A percentile compares a stretch with the other conserved stretches of the same genome.
Conservation (phyloP, 2,113 vertebrate genomes). For the Zingel zingel region DNA sequence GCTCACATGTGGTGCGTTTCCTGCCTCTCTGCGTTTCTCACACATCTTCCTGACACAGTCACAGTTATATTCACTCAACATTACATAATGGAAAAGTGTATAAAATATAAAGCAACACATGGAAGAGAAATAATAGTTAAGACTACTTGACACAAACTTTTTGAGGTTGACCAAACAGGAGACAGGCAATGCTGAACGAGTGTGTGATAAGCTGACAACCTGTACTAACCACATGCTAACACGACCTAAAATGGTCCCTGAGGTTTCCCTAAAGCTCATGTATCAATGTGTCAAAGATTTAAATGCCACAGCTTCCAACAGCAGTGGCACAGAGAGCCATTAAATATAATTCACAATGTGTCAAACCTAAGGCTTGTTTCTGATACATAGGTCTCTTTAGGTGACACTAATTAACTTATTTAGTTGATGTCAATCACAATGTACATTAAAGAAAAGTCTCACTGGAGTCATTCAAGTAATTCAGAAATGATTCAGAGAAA, state of each 20-base stretch:
- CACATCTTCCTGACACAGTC: conserved; percentile 30
- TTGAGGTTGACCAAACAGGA: conserved; percentile 5
- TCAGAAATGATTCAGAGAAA: not conserved
- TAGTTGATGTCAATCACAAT: not conserved
- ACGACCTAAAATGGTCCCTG: conserved; percentile 50
- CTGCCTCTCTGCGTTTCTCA: conserved; percentile 58
- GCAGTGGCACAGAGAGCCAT: conserved; percentile 7
- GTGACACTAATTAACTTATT: not conserved
- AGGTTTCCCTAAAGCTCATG: conserved; percentile 33
- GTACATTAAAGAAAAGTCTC: not conserved
- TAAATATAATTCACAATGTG: conserved; percentile 34
- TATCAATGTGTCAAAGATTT: conserved; percentile 42
- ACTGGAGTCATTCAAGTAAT: not conserved
- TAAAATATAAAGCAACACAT: not conserved
- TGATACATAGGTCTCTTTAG: not conserved
- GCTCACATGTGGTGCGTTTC: conserved; percentile 76
- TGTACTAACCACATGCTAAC: conserved; percentile 35
- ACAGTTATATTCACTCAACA: conserved; percentile 4
- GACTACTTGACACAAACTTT: not conserved
- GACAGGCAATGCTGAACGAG: not conserved
- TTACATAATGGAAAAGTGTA: not conserved
- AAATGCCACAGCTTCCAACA: conserved; percentile 32
- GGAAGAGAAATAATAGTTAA: not conserved
- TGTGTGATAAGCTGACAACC: conserved; percentile 23
- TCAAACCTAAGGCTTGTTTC: conserved; percentile 12